A percentile compares a stretch with the other conserved stretches of the same genome.
phyloP scores from a whole-genome alignment of 2,888 invertebrate genomes.

The Capitulum mitella region DNA sequence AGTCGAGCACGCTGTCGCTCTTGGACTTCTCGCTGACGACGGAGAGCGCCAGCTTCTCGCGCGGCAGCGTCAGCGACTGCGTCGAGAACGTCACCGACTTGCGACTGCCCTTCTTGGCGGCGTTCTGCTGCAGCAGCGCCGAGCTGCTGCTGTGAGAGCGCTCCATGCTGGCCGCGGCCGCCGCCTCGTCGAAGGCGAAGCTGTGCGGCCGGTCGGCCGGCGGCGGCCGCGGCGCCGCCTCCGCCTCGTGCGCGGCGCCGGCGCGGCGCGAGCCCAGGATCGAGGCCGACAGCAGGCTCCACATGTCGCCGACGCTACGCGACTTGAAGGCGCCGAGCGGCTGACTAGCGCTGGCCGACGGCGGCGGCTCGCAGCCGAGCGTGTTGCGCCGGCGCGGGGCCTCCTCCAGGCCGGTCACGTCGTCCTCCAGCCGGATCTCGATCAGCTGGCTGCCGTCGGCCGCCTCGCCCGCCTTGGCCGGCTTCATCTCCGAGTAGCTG shows the following conservation, averaged over 20 bases:
- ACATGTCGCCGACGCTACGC: constrained; percentile 22
- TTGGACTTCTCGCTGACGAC: neutral
- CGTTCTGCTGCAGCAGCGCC: neutral
- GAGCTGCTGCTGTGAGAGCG: neutral
- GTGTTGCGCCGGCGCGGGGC: constrained; percentile 20
- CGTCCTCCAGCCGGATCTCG: constrained; percentile 13
- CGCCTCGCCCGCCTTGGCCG: neutral
- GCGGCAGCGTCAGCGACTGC: constrained; percentile 66
- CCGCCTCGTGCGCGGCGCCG: too few relatives aligned
- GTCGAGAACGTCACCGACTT: constrained; percentile 66
- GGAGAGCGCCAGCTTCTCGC: constrained; percentile 34
- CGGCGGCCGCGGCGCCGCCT: too few relatives aligned
- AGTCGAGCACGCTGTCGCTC: constrained; percentile 15
- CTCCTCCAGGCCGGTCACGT: neutral
- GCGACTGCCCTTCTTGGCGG: neutral
- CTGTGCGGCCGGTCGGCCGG: neutral
- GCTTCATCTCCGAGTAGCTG: constrained; percentile 10
- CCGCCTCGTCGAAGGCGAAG: constrained; percentile 13
- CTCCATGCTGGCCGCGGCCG: neutral
- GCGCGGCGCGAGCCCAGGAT: neutral
- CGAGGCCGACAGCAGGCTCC: constrained; percentile 20
- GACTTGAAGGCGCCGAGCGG: constrained; percentile 17
- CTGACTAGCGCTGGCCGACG: neutral
- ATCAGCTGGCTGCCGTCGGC: constrained; percentile 8
- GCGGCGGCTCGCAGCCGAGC: neutral